Evolutionary conservation across 2,113 vertebrate species (phyloP), one percentile per base, ranked within the genome.

Genomic region (Bolborhynchus lineola): DNA sequence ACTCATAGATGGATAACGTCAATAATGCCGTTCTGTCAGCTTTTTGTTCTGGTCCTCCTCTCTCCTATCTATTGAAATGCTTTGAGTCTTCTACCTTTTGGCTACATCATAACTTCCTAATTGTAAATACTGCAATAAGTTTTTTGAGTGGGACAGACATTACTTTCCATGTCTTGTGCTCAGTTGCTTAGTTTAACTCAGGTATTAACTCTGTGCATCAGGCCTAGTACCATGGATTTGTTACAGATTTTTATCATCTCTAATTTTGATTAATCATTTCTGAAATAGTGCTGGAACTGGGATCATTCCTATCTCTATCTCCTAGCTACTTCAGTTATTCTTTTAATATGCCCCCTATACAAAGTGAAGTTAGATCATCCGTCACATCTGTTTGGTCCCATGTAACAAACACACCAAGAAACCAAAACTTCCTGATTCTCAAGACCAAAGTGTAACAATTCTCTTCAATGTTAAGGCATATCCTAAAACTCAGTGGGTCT

Each of bases 11-110:
- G 85, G 89, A 87, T 94, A 94, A 76, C 11, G 16, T 90, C 93
- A 94, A 5, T 87, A 94, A 83, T 88, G 49, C 80, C 75, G 90
- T 92, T 90, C 93, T 95, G 70, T 86, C 79, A 90, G 78, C 92
- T 90, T 93, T 95, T 68, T 92, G 62, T 83, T 95, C 79, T 95
- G 87, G 65, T 95, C 92, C 70, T 95, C 82, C 85, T 78, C 86
- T 95, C 71, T 97, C 63, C 79, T 91, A 50, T 90, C 74, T 93
- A 14, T 93, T 95, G 95, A 88, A 92, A 79, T 93, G 49, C 68
- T 88, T 96, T 96, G 94, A 83, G 35, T 91, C 91, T 91, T 62
- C 94, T 92, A 49, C 82, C 77, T 88, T 70, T 88, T 83, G 64
- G 60, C 88, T 89, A 80, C 74, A 74, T 81, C 44, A 2, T 95